A percentile compares a stretch with the other conserved stretches of the same genome.
phyloP scores from a whole-genome alignment of 2,797 vertebrate genomes.

The Lacerta bilineata region DNA sequence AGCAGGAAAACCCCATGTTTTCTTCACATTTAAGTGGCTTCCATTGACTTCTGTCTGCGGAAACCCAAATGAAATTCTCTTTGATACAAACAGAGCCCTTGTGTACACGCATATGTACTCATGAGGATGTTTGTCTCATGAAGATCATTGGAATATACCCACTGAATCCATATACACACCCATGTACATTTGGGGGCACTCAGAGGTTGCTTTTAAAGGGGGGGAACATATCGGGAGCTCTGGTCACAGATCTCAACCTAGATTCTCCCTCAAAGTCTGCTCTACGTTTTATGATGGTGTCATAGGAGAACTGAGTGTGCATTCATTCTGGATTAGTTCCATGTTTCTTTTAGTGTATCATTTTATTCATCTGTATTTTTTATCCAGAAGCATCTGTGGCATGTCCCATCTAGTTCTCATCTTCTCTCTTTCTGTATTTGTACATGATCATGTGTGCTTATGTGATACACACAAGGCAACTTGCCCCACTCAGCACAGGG shows the following conservation, averaged over 20 bases:
- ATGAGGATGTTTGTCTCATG: neutral
- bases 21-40: neutral
- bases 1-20: neutral
- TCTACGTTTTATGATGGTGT: neutral
- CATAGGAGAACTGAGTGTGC: neutral
- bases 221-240: no score
- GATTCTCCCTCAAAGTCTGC: no score
- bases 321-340: neutral
- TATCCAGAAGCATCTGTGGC: neutral
- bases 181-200: neutral
- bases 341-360: neutral
- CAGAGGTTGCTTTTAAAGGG: no score
- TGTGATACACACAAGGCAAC: no score
- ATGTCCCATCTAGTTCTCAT: neutral
- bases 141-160: neutral
- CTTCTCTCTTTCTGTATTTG: neutral
- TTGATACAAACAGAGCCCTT: neutral
- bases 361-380: neutral
- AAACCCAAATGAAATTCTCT: conserved; percentile 8
- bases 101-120: neutral
- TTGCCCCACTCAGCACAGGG: neutral
- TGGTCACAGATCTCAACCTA: no score
- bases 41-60: conserved; percentile 13
- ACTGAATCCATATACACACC: neutral
- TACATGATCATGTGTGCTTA: neutral